phyloP scores from a whole-genome alignment of 2,888 invertebrate species.

The Cryptosula pallasiana region DNA sequence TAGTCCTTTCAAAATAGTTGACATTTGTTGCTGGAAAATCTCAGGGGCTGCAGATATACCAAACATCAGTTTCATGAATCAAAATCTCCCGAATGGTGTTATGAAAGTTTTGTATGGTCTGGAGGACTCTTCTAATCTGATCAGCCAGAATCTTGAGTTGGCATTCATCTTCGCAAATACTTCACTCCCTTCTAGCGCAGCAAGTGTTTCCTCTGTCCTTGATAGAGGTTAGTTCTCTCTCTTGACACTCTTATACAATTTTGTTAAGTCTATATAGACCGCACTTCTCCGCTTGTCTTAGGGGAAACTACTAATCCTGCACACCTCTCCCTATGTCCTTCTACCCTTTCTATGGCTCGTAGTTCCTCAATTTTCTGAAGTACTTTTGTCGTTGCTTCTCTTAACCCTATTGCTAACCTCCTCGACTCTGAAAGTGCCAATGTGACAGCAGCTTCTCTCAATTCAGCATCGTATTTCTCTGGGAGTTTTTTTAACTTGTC shows the following conservation, averaged over 20 bases:
- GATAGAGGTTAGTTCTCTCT: too few relatives aligned
- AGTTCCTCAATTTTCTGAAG: slow-evolving; percentile 33
- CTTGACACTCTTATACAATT: slow-evolving; percentile 25
- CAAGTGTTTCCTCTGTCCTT: too few relatives aligned
- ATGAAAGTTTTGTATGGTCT: slow-evolving; percentile 26
- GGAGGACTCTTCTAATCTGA: slow-evolving; percentile 26
- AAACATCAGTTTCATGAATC: slow-evolving; percentile 26
- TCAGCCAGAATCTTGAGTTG: slow-evolving; percentile 31
- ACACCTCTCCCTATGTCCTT: slow-evolving; percentile 41
- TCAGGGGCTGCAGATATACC: slow-evolving; percentile 12
- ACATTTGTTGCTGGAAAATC: slow-evolving; percentile 26
- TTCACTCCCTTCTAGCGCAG: too few relatives aligned
- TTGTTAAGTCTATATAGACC: slow-evolving; percentile 28
- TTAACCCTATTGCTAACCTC: neutral
- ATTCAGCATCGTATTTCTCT: neutral
- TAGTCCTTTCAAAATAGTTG: slow-evolving; percentile 27
- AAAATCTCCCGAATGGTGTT: slow-evolving; percentile 29
- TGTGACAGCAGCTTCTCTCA: neutral
- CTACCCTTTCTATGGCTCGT: slow-evolving; percentile 37
- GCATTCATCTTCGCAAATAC: slow-evolving; percentile 29
- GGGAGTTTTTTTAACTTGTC: neutral
- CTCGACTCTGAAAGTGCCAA: neutral
- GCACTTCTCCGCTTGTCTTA: slow-evolving; percentile 29
- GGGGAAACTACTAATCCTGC: slow-evolving; percentile 42
- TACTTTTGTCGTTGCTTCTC: too few relatives aligned